Base-by-base conservation (phyloP, 2,797 vertebrate genomes). In the Morelia viridis region DNA sequence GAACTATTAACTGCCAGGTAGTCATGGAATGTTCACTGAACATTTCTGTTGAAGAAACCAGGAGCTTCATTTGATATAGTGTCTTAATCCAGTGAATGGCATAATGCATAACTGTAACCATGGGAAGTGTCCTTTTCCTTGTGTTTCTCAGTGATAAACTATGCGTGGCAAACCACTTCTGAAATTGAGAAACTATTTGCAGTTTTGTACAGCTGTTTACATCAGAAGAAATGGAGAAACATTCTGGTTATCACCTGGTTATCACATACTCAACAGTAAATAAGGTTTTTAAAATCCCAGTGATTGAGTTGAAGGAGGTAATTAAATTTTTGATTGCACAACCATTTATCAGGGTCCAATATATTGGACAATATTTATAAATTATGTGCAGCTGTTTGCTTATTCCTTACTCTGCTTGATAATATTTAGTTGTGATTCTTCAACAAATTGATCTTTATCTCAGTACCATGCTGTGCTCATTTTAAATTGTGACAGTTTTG, bases 331-430 rank as follows among this genome's bases (percentile, higher is more conserved):
- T 68, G 58, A 62, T 31, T 62, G 31, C 10, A 88, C 41, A 61
- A 28, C 41, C 41, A 41, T 41, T 41, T 41, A 41, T 41, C 41
- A 41, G 41, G 41, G 41, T 41, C 41, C 41, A 41, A 31, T 41
- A 94, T 90, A 93, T 88, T 86, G 24, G 31, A 53, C 58, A 22
- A 64, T 9, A 89, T 35, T 22, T 91, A 35, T 90, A 95, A 86
- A 24, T 9, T 57, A 80, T 80, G 13, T 22, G 53, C 13, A 92
- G 46, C 17, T 95, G 71, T 86, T 96, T 64, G 89, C 94, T 94
- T 93, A 94, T 92, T 0, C 61, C 93, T 95, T 24, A 28, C 56
- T 85, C 8, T 94, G 87, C 90, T 89, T 92, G 71, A 89, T 80
- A 94, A 90, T 0, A 0, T 26, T 80, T 56, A 60, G 26, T 90